A percentile compares a stretch with the other conserved stretches of the same genome.
Conservation (phyloP, 2,113 vertebrate genomes). For the Grammomys surdaster region DNA sequence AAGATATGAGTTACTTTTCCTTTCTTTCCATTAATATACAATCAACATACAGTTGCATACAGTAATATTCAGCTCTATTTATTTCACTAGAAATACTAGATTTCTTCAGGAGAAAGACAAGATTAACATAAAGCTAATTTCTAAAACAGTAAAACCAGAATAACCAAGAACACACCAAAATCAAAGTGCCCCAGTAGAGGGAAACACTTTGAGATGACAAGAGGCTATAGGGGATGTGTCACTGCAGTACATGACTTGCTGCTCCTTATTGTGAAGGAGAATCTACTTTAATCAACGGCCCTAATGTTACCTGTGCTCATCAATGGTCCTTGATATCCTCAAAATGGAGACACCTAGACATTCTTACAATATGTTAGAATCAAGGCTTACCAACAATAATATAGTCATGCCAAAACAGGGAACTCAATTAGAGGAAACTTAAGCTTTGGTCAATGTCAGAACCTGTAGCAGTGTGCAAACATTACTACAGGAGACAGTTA, state of each 20-base stretch:
- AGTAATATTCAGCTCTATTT: background rate
- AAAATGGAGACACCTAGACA: background rate
- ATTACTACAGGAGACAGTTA: background rate
- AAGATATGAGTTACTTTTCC: slow-evolving; percentile 41
- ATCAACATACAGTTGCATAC: background rate
- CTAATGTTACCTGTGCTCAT: background rate
- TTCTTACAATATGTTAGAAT: background rate
- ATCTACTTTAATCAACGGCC: background rate
- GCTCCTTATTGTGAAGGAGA: background rate
- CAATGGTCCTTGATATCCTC: background rate
- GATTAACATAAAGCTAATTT: slow-evolving; percentile 16
- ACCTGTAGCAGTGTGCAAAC: background rate
- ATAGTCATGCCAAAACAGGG: background rate
- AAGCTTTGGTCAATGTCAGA: background rate
- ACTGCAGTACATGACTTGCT: fast-evolving
- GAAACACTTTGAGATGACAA: background rate
- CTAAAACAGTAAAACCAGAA: slow-evolving; percentile 13
- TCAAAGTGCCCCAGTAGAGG: background rate
- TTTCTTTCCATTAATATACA: background rate
- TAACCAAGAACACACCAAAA: background rate
- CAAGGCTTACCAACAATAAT: background rate
- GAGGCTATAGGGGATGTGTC: background rate
- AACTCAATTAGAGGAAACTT: background rate
- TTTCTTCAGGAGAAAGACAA: background rate
- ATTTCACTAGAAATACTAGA: slow-evolving; percentile 50